Conservation (phyloP, 2,113 vertebrate genomes). For the Vicugna pacos region DNA sequence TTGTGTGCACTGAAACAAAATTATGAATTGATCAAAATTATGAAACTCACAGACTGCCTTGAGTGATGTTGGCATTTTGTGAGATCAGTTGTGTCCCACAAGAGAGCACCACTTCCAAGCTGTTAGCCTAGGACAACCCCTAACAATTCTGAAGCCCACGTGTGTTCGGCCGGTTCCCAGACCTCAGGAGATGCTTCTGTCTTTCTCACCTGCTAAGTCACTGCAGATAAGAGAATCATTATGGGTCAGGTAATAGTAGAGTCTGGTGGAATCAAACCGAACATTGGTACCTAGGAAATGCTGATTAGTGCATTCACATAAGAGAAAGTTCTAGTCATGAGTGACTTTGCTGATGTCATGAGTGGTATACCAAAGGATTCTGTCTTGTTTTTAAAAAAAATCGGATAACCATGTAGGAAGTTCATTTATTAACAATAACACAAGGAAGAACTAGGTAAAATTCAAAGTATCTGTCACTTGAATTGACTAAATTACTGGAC, state of each 20-base stretch:
- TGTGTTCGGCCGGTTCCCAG: background rate
- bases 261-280: background rate
- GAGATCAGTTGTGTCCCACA: background rate
- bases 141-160: background rate
- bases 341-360: background rate
- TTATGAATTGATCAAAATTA: background rate
- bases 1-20: background rate
- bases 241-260: background rate
- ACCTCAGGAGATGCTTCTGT: background rate
- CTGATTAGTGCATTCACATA: background rate
- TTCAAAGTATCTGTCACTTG: background rate
- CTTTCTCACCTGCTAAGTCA: background rate
- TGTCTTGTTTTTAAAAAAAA: background rate
- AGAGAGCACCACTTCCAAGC: background rate
- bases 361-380: background rate
- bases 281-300: background rate
- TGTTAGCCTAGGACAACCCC: background rate
- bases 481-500: background rate
- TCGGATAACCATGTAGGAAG: background rate
- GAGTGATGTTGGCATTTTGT: background rate
- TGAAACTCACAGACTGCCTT: background rate
- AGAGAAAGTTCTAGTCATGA: background rate
- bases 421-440: background rate
- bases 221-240: background rate
- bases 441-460: background rate